A percentile compares a stretch with the other conserved stretches of the same genome.
These are phyloP conservation scores for Sebastes iracundus DNA, from an alignment of 2,797 vertebrate species.

Conservation along the genomic window DNA sequence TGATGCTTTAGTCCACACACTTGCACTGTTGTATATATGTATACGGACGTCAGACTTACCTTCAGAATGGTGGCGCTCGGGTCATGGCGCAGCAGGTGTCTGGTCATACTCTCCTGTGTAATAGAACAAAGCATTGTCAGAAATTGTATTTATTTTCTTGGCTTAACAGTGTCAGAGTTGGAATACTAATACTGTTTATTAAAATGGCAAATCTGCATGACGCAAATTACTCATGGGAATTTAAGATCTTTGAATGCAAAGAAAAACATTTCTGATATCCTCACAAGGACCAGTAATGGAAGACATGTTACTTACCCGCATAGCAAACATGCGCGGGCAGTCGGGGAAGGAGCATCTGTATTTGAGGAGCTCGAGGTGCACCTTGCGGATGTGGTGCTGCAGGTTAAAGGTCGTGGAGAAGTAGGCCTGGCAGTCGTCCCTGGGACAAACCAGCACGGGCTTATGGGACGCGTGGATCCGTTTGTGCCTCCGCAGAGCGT, in stretches of 20 bases:
- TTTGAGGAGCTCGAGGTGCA: conserved; percentile 84
- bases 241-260: not conserved
- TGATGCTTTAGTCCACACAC: not conserved
- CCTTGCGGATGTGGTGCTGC: conserved; percentile 87
- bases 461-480: conserved; percentile 76
- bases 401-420: conserved; percentile 88
- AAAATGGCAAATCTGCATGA: not conserved
- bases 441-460: conserved; percentile 80
- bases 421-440: conserved; percentile 78
- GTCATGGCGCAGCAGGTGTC: conserved; percentile 83
- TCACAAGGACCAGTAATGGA: not conserved
- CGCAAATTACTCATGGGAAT: not conserved
- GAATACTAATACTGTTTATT: not conserved
- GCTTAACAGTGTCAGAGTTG: not conserved
- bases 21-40: not conserved
- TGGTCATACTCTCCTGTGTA: conserved; percentile 82
- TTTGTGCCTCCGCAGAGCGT: conserved; percentile 78
- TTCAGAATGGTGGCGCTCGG: conserved; percentile 56
- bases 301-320: conserved; percentile 75
- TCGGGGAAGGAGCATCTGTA: conserved; percentile 79
- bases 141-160: not conserved
- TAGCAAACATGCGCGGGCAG: conserved; percentile 81
- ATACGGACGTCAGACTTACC: conserved; percentile 49
- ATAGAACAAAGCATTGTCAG: not conserved
- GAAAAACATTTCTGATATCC: too few relatives aligned